Conservation (phyloP, 2,113 vertebrate genomes). For the Microtus pennsylvanicus region DNA sequence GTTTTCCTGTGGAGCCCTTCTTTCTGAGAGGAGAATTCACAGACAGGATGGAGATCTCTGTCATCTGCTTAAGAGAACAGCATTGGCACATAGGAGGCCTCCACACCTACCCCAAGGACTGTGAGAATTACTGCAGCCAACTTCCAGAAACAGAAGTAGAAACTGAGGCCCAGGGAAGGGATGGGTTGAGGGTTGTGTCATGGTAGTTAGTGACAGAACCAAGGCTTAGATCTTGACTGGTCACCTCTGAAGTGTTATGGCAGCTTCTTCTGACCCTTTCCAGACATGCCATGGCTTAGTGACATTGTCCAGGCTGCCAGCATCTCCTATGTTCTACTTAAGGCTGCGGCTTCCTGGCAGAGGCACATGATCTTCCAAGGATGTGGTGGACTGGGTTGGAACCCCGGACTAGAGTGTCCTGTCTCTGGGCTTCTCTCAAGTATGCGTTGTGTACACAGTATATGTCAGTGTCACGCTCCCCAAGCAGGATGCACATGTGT, state of each 20-base stretch:
- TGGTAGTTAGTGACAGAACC: background rate
- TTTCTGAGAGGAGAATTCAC: background rate
- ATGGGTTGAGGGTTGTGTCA: background rate
- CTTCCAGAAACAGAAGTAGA: background rate
- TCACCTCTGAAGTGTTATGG: background rate
- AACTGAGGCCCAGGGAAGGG: background rate
- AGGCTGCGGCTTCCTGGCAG: background rate
- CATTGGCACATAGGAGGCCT: background rate
- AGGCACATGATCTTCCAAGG: background rate
- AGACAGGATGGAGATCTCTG: background rate
- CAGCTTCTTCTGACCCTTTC: background rate
- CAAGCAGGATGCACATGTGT: background rate
- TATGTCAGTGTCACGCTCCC: background rate
- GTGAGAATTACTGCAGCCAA: background rate
- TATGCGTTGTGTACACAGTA: background rate
- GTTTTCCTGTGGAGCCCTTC: background rate
- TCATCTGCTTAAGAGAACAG: background rate
- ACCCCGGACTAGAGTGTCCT: too few species aligned
- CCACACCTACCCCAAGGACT: background rate
- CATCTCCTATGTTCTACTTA: background rate
- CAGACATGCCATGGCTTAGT: rapidly evolving
- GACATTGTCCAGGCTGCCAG: rapidly evolving
- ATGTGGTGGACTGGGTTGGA: background rate
- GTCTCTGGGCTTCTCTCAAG: background rate
- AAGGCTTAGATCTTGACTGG: too few species aligned